Evolutionary conservation across 2,797 vertebrate genomes (phyloP), one percentile per base, ranked within the genome.

Genomic region (Oryzias sinensis): DNA sequence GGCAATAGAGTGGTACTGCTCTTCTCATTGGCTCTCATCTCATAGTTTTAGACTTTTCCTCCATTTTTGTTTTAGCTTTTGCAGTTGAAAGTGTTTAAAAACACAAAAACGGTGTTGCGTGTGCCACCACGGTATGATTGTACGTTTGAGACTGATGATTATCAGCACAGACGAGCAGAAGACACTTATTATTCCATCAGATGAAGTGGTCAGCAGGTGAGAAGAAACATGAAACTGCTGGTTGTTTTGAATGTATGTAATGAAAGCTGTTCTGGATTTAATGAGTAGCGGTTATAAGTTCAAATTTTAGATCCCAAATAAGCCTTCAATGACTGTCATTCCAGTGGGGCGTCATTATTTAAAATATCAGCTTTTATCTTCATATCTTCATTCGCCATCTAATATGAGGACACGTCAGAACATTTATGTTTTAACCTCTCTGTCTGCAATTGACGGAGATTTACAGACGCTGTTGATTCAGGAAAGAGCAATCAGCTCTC

Each of bases 391-490:
- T 45, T 4, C 57, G 42, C 16, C 25, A 46, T 11, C 33, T 11
- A 11, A 37, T 1, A 37, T 37, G 9, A 52, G 77, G 60, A 48
- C 49, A 49, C 74, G 55, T 65, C 58, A 33, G 25, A 47, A 52
- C 45, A 6, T 45, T 60, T 37, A n/a, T 14, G 53, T 6, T 48
- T 49, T 56, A 13, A 24, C 43, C 50, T 51, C 2, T 54, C 49
- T 47, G n/a, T 40, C 29, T 49, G 41, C 62, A 20, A 50, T 37
- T 29, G 20, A 53, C 44, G 41, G 18, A 14, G 47, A 17, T 49
- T 53, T 51, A 15, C 5, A 6, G 40, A 64, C 52, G 18, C 45
- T 43, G 60, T 45, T 14, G 24, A 29, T 29, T 29, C 29, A 29
- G 29, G 29, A 33, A 33, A 33, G 7, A 8, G 8, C 29, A 8